These are phyloP conservation scores for Oegoconia quadripuncta DNA, from an alignment of 2,888 invertebrate species.

Conservation along the genomic window DNA sequence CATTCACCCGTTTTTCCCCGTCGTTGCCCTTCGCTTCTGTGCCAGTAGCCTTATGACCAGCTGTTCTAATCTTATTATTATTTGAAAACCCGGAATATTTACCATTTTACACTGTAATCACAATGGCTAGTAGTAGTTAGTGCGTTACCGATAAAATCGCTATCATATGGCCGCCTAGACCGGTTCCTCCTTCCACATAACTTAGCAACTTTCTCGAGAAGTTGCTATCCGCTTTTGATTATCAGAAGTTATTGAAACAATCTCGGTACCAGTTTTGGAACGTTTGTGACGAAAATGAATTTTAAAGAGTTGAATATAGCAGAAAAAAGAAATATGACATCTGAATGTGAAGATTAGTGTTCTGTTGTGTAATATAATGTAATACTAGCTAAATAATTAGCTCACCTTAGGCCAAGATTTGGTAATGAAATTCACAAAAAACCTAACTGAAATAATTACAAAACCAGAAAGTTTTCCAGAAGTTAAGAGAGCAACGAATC, in stretches of 20 bases:
- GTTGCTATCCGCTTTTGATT: constrained; percentile 33
- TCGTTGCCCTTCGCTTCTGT: constrained; percentile 50
- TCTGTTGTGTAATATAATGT: no score
- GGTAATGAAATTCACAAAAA: no score
- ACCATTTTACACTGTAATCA: background rate
- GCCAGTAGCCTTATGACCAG: constrained; percentile 47
- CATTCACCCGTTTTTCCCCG: constrained; percentile 54
- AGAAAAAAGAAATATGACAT: no score
- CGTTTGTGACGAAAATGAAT: no score
- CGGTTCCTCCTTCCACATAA: constrained; percentile 49
- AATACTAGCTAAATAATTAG: no score
- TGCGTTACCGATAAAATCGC: constrained; percentile 46
- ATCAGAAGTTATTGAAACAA: constrained; percentile 9
- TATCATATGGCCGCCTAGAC: constrained; percentile 49
- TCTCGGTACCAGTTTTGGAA: no score
- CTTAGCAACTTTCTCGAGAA: constrained; percentile 58
- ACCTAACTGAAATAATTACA: no score
- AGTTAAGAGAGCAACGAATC: no score
- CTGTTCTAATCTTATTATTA: constrained; percentile 24
- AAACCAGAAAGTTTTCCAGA: no score
- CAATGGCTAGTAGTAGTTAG: constrained; percentile 33
- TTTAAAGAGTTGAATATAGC: no score
- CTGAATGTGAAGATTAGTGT: no score
- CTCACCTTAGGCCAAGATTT: no score
- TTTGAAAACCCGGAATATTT: background rate